These are phyloP conservation scores for Hypothenemus hampei DNA, from an alignment of 1,140 invertebrate species.

Conservation along the genomic window DNA sequence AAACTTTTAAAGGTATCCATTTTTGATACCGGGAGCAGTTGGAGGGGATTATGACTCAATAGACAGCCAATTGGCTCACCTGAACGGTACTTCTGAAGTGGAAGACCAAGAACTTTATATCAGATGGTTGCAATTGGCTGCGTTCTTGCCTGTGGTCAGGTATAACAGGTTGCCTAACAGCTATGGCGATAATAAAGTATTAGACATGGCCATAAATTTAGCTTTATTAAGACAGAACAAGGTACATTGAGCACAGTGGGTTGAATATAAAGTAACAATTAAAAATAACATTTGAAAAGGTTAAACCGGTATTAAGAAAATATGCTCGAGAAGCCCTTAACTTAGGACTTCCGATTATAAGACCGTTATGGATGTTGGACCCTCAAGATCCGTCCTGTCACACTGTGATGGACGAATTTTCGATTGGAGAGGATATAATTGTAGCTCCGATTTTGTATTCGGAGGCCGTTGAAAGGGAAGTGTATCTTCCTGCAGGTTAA, in stretches of 20 bases:
- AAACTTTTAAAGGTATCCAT: constrained; percentile 60
- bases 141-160: constrained; percentile 87
- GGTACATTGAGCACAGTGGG: too few species aligned
- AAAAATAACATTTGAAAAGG: too few species aligned
- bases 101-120: constrained; percentile 86
- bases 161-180: constrained; percentile 85
- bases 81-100: constrained; percentile 50
- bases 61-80: constrained; percentile 50
- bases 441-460: constrained; percentile 80
- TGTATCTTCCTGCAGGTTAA: constrained; percentile 76
- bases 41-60: constrained; percentile 74
- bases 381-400: constrained; percentile 74
- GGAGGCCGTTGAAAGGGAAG: constrained; percentile 50
- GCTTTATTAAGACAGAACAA: constrained; percentile 69
- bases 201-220: constrained; percentile 71
- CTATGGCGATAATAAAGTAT: constrained; percentile 70
- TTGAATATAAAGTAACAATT: too few species aligned
- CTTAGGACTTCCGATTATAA: constrained; percentile 75
- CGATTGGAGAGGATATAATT: constrained; percentile 83
- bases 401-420: constrained; percentile 81
- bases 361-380: constrained; percentile 89
- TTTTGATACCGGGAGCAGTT: constrained; percentile 87
- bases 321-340: constrained; percentile 70
- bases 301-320: constrained; percentile 69
- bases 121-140: constrained; percentile 90